Base-by-base conservation (phyloP, 2,797 vertebrate species). In the Alectoris magna region DNA sequence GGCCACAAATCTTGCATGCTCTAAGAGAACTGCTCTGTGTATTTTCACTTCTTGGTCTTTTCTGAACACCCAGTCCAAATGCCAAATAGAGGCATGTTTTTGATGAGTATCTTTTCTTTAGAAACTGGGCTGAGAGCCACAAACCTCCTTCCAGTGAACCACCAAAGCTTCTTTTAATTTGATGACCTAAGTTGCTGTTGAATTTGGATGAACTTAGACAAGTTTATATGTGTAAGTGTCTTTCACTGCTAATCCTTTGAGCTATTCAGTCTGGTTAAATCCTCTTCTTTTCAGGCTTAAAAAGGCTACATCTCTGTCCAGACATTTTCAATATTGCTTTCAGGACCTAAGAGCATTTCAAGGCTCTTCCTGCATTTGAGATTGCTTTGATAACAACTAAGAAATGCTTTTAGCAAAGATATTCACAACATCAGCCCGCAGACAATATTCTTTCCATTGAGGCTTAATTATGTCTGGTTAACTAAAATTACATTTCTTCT, bases 61-160 rank as follows among this genome's bases (percentile, higher is more conserved):
- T 87, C 84, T 87, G 79, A 91, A 67, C 43, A 67, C 23, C 2
- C 56, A 55, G 53, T 44, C 59, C n/a, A 51, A 92, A 91, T 17
- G 79, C 95, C 95, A 94, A 94, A 96, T 92, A 94, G 87, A 96
- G 91, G 51, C 89, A 81, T 95, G 92, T 44, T 95, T 93, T 58
- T 73, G 19, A 70, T 86, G 60, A 91, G 64, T 91, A 71, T 87
- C 64, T 91, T 83, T 96, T 94, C 92, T 95, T 67, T 64, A 91
- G 82, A 91, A 95, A 90, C 87, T 71, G 91, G 95, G 93, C 84
- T 86, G 82, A 81, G 60, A 53, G 93, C 94, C 95, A 95, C 36
- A 76, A 49, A 55, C 79, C 88, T 84, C 27, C 84, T 95, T 93
- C 87, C 89, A 95, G 73, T 78, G 85, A 96, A 88, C 55, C 24